Percentiles rank a stretch among this genome's conserved stretches.
phyloP scores from a whole-genome alignment of 64 coral and sea anemone species.

The Pocillopora verrucosa region DNA sequence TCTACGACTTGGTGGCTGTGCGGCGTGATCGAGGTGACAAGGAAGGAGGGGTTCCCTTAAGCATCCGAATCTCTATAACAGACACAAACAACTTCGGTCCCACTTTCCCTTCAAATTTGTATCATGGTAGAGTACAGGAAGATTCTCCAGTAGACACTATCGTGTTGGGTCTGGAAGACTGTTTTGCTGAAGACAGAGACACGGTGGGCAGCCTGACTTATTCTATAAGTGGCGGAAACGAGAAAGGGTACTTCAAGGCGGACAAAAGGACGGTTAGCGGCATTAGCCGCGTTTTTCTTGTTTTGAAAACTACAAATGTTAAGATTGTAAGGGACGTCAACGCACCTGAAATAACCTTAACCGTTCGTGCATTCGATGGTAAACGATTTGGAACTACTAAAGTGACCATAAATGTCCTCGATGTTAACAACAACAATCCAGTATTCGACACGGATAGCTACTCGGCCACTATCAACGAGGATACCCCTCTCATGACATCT shows the following conservation, averaged over 20 bases:
- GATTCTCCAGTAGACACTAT: slow-evolving; percentile 43
- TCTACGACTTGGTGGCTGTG: slow-evolving; percentile 73
- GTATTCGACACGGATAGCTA: slow-evolving; percentile 28
- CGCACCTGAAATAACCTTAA: slow-evolving; percentile 64
- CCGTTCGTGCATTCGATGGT: slow-evolving; percentile 57
- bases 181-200: slow-evolving; percentile 82
- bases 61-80: slow-evolving; percentile 51
- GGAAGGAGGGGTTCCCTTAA: slow-evolving; percentile 61
- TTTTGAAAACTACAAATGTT: slow-evolving; percentile 63
- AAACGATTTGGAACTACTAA: slow-evolving; percentile 53
- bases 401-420: slow-evolving; percentile 55
- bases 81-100: slow-evolving; percentile 88
- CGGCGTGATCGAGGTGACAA: slow-evolving; percentile 50
- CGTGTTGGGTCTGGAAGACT: slow-evolving; percentile 78
- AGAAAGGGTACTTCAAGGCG: slow-evolving; percentile 78
- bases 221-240: slow-evolving; percentile 76
- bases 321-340: slow-evolving; percentile 54
- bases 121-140: slow-evolving; percentile 65
- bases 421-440: slow-evolving; percentile 68
- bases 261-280: slow-evolving; percentile 3
- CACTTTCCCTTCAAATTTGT: slow-evolving; percentile 61
- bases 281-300: slow-evolving; percentile 55
- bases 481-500: slow-evolving; percentile 42
- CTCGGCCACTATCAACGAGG: slow-evolving; percentile 35
- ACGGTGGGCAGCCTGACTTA: slow-evolving; percentile 35